Conservation (phyloP, 2,888 invertebrate species). For the Cotesia congregata region DNA sequence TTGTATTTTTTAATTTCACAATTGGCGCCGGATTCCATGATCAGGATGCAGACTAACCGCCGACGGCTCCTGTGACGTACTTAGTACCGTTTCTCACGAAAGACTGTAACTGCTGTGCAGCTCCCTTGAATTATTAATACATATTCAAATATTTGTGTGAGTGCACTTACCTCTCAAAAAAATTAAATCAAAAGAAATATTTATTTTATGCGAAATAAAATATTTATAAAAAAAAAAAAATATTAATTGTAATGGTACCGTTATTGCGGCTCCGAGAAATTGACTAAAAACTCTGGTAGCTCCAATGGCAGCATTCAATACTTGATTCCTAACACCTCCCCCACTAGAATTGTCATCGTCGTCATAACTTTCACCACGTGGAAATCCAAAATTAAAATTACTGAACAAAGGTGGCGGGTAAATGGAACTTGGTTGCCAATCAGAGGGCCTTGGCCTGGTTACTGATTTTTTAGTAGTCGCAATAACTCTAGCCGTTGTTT, state of each 20-base stretch:
- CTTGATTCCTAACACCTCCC: constrained; percentile 70
- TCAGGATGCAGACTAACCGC: constrained; percentile 32
- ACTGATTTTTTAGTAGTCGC: constrained; percentile 43
- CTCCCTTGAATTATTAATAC: constrained; percentile 74
- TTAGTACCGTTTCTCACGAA: constrained; percentile 72
- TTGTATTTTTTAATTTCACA: constrained; percentile 6
- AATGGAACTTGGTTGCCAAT: constrained; percentile 63
- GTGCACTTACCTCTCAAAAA: not conserved
- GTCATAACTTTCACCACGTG: constrained; percentile 33
- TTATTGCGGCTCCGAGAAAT: constrained; percentile 83
- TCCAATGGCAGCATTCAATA: constrained; percentile 82
- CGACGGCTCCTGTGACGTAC: constrained; percentile 54
- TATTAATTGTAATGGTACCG: constrained; percentile 71
- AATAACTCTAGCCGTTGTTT: constrained; percentile 41
- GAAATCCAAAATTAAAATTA: constrained; percentile 57
- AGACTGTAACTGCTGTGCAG: constrained; percentile 79
- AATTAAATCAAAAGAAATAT: not conserved
- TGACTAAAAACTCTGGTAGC: constrained; percentile 84
- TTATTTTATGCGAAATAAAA: not conserved
- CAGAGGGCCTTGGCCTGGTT: constrained; percentile 68
- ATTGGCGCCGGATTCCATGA: constrained; percentile 8
- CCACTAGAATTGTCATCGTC: constrained; percentile 56
- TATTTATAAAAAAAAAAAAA: constrained; percentile 36
- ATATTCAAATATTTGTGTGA: constrained; percentile 18
- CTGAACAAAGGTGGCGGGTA: constrained; percentile 66